Conservation (phyloP, 2,797 vertebrate genomes). For the Lepilemur septentrionalis region DNA sequence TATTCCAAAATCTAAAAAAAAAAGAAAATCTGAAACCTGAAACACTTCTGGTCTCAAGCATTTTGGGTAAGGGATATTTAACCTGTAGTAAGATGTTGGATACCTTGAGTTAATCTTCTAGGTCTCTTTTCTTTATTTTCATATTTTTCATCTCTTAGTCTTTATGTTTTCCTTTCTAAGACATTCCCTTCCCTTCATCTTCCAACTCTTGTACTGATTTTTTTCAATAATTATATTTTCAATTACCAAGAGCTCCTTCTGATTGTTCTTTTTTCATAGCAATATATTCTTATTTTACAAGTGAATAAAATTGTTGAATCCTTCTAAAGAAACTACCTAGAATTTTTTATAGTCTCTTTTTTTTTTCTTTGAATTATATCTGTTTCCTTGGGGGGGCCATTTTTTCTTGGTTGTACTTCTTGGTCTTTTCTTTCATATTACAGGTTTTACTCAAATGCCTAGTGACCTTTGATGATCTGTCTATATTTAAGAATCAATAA, state of each 20-base stretch:
- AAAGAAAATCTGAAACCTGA: no score
- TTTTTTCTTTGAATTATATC: not conserved
- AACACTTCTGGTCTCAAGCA: no score
- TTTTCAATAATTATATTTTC: not conserved
- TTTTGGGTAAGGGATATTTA: no score
- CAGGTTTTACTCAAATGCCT: no score
- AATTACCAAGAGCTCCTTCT: not conserved
- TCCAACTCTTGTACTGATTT: not conserved
- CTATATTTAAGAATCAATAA: not conserved
- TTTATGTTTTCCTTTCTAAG: not conserved
- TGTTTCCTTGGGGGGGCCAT: not conserved
- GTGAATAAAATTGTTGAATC: not conserved
- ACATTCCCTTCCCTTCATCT: not conserved
- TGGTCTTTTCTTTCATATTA: not conserved
- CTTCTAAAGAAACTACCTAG: not conserved
- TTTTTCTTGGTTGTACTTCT: not conserved
- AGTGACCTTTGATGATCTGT: not conserved
- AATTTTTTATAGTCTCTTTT: not conserved
- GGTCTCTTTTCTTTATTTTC: not conserved
- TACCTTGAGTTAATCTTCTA: not conserved
- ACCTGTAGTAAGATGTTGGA: not conserved
- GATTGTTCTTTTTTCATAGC: not conserved
- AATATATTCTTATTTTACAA: not conserved
- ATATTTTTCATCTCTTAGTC: not conserved
- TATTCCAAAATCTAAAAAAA: no score